These are phyloP conservation scores for Mixornis gularis DNA, from an alignment of 2,113 vertebrate genomes.

Conservation along the genomic window DNA sequence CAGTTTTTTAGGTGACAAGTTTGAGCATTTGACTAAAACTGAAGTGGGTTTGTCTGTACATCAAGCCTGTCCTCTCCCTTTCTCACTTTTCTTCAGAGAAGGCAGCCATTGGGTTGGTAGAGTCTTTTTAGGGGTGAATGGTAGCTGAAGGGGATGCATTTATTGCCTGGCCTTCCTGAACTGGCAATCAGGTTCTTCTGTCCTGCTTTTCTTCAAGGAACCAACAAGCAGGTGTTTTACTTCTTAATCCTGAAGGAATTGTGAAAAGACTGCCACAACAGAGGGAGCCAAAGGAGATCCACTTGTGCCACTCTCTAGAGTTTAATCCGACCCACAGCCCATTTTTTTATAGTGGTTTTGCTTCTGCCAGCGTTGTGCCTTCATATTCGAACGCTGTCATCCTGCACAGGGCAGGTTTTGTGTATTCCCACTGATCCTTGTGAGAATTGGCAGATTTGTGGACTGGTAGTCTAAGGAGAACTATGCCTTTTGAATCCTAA, in stretches of 20 bases:
- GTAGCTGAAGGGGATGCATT: not conserved
- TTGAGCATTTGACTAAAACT: constrained; percentile 6
- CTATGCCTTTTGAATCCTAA: not conserved
- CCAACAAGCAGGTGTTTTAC: not conserved
- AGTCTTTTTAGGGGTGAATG: not conserved
- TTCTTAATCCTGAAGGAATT: not conserved
- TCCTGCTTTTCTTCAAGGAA: not conserved
- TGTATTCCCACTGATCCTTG: not conserved
- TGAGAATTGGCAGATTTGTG: not conserved
- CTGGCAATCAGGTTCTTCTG: not conserved
- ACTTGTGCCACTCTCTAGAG: not conserved
- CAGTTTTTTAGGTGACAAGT: constrained; percentile 6
- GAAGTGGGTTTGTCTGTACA: not conserved
- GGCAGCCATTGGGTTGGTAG: not conserved
- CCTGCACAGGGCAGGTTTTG: not conserved
- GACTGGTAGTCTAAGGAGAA: not conserved
- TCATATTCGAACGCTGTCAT: not conserved
- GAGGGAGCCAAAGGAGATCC: not conserved
- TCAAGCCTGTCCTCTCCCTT: not conserved
- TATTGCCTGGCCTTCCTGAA: not conserved
- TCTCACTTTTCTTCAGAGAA: not conserved
- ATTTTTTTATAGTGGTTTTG: accelerated
- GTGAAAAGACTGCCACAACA: not conserved
- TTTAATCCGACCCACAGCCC: not conserved
- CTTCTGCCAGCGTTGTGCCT: not conserved